Conservation (phyloP, 2,797 vertebrate genomes). For the Sitta carolinensis region DNA sequence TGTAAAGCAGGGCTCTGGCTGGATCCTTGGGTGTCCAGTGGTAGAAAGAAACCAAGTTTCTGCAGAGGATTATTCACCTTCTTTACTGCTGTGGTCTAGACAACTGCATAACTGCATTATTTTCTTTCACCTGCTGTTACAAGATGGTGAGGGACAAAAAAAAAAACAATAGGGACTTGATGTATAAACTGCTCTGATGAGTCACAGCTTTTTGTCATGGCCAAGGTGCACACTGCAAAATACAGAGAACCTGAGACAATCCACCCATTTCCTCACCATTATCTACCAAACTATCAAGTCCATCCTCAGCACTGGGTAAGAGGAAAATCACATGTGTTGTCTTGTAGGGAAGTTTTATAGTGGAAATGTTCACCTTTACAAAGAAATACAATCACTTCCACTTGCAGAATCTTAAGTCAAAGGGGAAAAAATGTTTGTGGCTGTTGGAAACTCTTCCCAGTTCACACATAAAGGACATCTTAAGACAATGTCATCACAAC, state of each 20-base stretch:
- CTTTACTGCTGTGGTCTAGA: neutral
- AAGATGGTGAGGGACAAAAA: neutral
- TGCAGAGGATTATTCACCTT: neutral
- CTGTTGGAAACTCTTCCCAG: neutral
- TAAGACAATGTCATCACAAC: neutral
- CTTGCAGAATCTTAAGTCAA: neutral
- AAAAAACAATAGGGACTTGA: neutral
- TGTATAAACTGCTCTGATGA: neutral
- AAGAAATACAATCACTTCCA: neutral
- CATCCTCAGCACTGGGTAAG: neutral
- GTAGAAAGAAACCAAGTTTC: neutral
- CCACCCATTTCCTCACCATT: neutral
- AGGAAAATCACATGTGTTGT: accelerated
- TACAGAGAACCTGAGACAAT: neutral
- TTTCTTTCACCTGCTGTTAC: neutral
- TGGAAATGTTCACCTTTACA: neutral
- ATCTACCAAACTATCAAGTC: neutral
- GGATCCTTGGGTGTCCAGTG: neutral
- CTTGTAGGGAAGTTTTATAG: neutral
- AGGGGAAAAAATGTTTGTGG: neutral
- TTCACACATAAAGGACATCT: neutral
- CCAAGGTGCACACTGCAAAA: neutral
- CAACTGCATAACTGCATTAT: neutral
- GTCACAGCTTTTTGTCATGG: neutral
- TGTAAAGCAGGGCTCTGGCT: neutral